Conservation (phyloP, 2,888 invertebrate species). For the Tridacna gigas region DNA sequence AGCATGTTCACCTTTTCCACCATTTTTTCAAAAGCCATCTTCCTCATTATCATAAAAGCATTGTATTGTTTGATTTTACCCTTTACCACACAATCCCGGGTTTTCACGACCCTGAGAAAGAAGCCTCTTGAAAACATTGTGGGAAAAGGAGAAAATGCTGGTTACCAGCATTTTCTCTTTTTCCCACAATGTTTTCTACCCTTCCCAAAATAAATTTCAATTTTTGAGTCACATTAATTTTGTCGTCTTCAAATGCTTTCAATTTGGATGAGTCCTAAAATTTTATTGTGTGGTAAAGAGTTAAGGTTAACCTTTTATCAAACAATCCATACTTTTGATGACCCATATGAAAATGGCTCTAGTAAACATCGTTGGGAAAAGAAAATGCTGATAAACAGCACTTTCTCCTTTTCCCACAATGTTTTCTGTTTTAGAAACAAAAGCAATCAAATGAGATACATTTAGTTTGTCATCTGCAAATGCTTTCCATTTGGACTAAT, state of each 20-base stretch:
- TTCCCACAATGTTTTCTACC: neutral
- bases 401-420: slow-evolving; percentile 1
- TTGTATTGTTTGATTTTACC: no score
- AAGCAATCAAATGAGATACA: neutral
- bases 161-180: neutral
- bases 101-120: no score
- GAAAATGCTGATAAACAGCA: neutral
- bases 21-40: no score
- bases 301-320: neutral
- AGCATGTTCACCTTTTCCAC: no score
- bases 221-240: no score
- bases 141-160: neutral
- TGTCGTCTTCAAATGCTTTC: neutral
- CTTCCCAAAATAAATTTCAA: no score
- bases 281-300: neutral
- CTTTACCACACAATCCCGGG: no score
- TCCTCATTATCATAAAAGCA: no score
- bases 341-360: neutral
- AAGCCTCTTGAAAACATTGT: neutral
- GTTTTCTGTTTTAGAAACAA: neutral
- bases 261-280: neutral
- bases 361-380: neutral
- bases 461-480: neutral
- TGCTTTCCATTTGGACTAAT: neutral
- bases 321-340: neutral